phyloP scores from a whole-genome alignment of 2,888 invertebrate species.

The Amphipyra tragopoginis region DNA sequence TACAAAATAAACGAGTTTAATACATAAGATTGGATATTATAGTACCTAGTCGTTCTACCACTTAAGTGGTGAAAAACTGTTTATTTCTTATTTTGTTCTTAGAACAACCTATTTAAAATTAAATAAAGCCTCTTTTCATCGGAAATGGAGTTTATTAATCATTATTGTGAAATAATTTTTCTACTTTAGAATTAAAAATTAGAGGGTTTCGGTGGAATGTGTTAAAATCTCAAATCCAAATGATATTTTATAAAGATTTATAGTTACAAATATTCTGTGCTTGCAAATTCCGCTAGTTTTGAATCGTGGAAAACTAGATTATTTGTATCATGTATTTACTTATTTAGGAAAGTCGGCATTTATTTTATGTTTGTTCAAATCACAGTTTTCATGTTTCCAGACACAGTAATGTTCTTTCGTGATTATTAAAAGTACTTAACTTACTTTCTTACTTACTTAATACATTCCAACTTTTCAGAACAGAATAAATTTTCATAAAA shows the following conservation, averaged over 20 bases:
- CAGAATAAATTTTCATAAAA: not conserved
- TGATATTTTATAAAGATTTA: too few relatives aligned
- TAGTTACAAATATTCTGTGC: too few relatives aligned
- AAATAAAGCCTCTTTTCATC: slow-evolving; percentile 46
- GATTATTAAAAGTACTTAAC: not conserved
- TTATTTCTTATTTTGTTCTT: slow-evolving; percentile 77
- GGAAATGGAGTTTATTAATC: slow-evolving; percentile 18
- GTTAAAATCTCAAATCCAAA: too few relatives aligned
- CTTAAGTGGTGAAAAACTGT: slow-evolving; percentile 78
- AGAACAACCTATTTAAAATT: slow-evolving; percentile 75
- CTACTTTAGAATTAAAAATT: not conserved
- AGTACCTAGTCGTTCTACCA: slow-evolving; percentile 73
- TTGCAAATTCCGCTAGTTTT: too few relatives aligned
- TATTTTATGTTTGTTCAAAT: not conserved
- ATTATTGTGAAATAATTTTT: not conserved
- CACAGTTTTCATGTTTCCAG: not conserved
- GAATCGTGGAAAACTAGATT: too few relatives aligned
- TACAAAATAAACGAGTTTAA: slow-evolving; percentile 69
- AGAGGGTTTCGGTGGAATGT: not conserved
- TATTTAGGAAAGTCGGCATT: too few relatives aligned
- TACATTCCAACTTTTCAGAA: not conserved
- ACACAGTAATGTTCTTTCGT: not conserved
- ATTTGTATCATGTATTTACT: too few relatives aligned
- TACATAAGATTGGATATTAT: slow-evolving; percentile 59
- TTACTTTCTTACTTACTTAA: not conserved